Evolutionary conservation across 2,113 vertebrate species (phyloP), one percentile per base, ranked within the genome.

Genomic region (Glaucomys volans): DNA sequence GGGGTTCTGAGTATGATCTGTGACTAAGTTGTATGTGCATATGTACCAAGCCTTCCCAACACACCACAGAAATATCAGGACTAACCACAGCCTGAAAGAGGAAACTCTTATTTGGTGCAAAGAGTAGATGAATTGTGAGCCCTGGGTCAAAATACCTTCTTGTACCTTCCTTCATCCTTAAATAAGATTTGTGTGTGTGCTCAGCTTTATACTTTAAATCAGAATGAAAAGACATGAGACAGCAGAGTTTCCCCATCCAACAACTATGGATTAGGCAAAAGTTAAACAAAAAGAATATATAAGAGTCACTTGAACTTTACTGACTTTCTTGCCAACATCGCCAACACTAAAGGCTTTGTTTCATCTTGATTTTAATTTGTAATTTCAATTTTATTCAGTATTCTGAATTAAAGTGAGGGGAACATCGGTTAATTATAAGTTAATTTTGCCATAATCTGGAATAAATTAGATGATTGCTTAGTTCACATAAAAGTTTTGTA

Each of bases 391-490:
- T 94, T 91, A 89, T 87, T 84, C 79, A 67, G 75, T 80, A 24
- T 72, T 96, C 93, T 92, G 79, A 95, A 97, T 97, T 95, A 96
- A 97, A 96, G 75, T 94, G 74, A 94, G 67, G 75, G 66, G 86
- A 95, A 89, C 69, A 87, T 82, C 71, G 37, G 93, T 87, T 96
- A 96, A 97, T 97, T 96, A 96, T 91, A 96, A 88, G 87, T 87
- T 97, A 95, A 96, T 97, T 97, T 94, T 93, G 79, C 80, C 71
- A 90, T 96, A 96, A 93, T 96, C 91, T 97, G 97, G 93, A 96
- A 95, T 97, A 93, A 97, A 97, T 97, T 96, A 98, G 75, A 95
- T 87, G 89, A 98, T 90, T 95, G 42, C 75, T 91, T 95, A 86
- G 42, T 95, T 97, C 80, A 81, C 83, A 89, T 96, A 97, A 97